Conservation (phyloP, 2,797 vertebrate genomes). For the Hoplostethus mediterraneus region DNA sequence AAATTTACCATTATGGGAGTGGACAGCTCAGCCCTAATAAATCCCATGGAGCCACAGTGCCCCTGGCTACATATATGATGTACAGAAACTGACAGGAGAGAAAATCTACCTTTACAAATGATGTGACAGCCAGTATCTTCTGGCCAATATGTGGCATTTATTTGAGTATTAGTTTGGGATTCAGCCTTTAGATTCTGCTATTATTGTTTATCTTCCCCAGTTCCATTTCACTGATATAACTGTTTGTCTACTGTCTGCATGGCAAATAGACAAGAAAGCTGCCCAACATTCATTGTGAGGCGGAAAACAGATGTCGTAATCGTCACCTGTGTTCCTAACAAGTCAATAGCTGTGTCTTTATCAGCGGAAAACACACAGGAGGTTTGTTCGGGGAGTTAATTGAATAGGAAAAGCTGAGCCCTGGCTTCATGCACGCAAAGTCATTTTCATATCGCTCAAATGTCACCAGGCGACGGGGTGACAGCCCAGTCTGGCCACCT, state of each 20-base stretch:
- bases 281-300: slow-evolving; percentile 70
- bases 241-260: slow-evolving; percentile 66
- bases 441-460: slow-evolving; percentile 81
- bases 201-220: slow-evolving; percentile 67
- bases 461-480: slow-evolving; percentile 69
- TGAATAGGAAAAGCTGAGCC: slow-evolving; percentile 75
- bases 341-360: slow-evolving; percentile 82
- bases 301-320: slow-evolving; percentile 75
- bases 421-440: slow-evolving; percentile 59
- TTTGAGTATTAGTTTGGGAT: slow-evolving; percentile 47
- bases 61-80: slow-evolving; percentile 51
- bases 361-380: slow-evolving; percentile 80
- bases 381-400: slow-evolving; percentile 78
- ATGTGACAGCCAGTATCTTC: slow-evolving; percentile 60
- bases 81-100: slow-evolving; percentile 60
- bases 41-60: slow-evolving; percentile 39
- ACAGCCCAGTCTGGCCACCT: slow-evolving; percentile 72
- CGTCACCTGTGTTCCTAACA: slow-evolving; percentile 64
- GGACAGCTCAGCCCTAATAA: slow-evolving; percentile 46
- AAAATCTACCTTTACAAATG: slow-evolving; percentile 59
- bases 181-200: slow-evolving; percentile 58
- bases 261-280: slow-evolving; percentile 73
- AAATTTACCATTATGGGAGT: slow-evolving; percentile 46
- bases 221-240: slow-evolving; percentile 66
- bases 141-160: slow-evolving; percentile 52